Evolutionary conservation across 2,113 vertebrate species (phyloP).

Genomic region (Origma solitaria): DNA sequence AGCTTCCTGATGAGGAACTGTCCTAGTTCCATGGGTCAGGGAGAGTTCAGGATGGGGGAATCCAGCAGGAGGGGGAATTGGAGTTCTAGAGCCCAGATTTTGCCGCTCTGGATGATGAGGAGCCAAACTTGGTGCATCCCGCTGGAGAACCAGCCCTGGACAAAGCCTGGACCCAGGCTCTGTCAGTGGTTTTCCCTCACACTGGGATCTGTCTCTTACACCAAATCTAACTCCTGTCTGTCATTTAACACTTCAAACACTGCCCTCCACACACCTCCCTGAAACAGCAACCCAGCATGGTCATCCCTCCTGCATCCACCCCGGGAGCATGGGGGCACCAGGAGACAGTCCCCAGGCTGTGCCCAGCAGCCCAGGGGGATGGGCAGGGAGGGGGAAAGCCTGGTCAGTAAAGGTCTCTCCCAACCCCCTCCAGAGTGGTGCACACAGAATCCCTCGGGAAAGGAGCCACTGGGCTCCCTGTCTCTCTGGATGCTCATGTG

Average conservation of each 20-base stretch:
- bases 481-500: neutral
- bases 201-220: neutral
- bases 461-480: neutral
- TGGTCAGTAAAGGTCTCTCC: neutral
- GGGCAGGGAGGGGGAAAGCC: neutral
- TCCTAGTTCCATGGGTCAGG: neutral
- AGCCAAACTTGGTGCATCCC: accelerated
- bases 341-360: neutral
- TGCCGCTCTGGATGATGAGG: neutral
- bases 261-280: neutral
- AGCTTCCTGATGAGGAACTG: neutral
- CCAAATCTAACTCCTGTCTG: neutral
- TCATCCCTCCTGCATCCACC: neutral
- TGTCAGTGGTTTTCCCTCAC: neutral
- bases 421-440: accelerated
- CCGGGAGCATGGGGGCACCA: accelerated
- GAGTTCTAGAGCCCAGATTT: neutral
- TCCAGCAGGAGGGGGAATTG: accelerated
- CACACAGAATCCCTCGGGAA: neutral
- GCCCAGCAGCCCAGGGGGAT: neutral
- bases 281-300: neutral
- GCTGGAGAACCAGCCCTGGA: neutral
- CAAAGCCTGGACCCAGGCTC: neutral
- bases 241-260: neutral
- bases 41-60: neutral